Evolutionary conservation across 2,113 vertebrate genomes (phyloP).

Genomic region (Corapipo altera): DNA sequence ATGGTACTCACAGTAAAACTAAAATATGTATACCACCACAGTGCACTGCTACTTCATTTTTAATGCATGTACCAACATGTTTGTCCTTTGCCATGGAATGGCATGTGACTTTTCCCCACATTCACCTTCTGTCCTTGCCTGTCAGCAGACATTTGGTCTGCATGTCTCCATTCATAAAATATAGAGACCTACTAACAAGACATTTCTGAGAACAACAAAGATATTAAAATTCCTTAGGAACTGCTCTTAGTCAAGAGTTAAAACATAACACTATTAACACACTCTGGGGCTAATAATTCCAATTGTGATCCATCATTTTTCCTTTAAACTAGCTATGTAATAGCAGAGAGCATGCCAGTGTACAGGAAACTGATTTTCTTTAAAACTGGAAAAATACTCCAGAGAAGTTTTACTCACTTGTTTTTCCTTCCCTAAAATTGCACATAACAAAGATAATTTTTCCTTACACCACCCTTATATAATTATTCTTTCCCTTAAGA

Average conservation of each 20-base stretch:
- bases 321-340: neutral
- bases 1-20: neutral
- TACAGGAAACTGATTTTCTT: neutral
- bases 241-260: neutral
- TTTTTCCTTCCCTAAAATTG: neutral
- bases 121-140: conserved; percentile 25
- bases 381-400: neutral
- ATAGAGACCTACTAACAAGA: neutral
- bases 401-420: neutral
- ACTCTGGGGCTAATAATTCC: neutral
- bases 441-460: neutral
- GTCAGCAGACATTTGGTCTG: conserved; percentile 19
- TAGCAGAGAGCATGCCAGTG: neutral
- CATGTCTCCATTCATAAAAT: neutral
- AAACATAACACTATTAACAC: neutral
- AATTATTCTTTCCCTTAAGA: neutral
- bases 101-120: neutral
- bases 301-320: fast-evolving
- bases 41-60: neutral
- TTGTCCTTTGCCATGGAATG: conserved; percentile 17
- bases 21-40: neutral
- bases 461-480: neutral
- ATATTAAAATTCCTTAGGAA: neutral
- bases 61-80: neutral
- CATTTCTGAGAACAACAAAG: neutral